Conservation (phyloP, 2,888 invertebrate genomes). For the Capitulum mitella region DNA sequence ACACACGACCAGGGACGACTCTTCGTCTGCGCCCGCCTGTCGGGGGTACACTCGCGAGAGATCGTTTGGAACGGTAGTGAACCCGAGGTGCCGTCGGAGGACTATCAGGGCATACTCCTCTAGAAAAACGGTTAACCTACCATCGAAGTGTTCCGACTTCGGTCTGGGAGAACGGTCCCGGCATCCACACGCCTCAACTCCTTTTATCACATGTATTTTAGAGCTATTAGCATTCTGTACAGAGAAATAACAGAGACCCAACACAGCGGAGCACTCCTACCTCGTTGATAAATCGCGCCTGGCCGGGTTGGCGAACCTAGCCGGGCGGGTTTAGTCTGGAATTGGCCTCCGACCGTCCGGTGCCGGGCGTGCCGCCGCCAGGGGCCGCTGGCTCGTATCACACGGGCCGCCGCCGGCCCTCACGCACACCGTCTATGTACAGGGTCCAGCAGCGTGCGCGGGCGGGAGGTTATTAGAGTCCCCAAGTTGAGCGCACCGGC, state of each 20-base stretch:
- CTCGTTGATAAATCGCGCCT: not conserved
- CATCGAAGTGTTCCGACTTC: too few species aligned
- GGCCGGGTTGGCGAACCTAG: not conserved
- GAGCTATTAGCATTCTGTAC: constrained; percentile 24
- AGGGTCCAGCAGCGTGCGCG: not conserved
- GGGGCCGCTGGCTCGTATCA: too few species aligned
- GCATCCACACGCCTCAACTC: not conserved
- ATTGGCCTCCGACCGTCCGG: not conserved
- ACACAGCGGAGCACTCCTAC: not conserved
- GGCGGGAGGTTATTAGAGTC: too few species aligned
- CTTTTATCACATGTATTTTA: constrained; percentile 23
- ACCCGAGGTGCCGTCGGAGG: too few species aligned
- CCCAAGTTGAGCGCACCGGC: too few species aligned
- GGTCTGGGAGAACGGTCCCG: too few species aligned
- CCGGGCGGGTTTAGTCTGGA: constrained; percentile 8
- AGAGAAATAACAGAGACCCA: constrained; percentile 11
- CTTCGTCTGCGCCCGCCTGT: too few species aligned
- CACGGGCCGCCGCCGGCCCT: not conserved
- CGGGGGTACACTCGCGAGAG: not conserved
- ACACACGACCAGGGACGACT: too few species aligned
- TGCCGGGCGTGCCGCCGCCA: too few species aligned
- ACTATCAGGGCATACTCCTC: too few species aligned
- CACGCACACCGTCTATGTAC: not conserved
- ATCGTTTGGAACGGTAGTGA: not conserved
- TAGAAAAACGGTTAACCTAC: too few species aligned